A percentile compares a stretch with the other conserved stretches of the same genome.
Evolutionary conservation across 2,113 vertebrate genomes (phyloP).

Genomic region (Ailuropoda melanoleuca): DNA sequence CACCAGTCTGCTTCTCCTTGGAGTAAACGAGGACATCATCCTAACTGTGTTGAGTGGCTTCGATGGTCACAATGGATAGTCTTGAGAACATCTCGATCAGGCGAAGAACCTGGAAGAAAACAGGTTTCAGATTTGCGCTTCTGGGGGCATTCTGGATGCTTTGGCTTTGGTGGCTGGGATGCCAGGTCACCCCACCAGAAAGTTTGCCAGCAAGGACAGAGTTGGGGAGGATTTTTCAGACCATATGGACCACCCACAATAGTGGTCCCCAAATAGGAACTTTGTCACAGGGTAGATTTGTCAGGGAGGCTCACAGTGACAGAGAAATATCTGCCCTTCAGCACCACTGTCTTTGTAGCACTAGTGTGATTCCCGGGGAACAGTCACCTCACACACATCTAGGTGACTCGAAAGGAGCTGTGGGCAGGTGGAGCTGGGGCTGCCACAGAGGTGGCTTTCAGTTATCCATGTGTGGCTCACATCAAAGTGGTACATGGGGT

Average conservation of each 20-base stretch:
- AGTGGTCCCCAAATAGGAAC: conserved; percentile 45
- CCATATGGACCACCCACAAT: conserved; percentile 54
- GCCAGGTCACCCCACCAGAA: neutral
- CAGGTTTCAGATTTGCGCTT: neutral
- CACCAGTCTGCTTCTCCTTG: neutral
- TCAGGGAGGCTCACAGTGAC: conserved; percentile 55
- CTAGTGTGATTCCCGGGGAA: conserved; percentile 34
- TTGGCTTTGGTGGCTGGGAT: neutral
- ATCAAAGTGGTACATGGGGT: neutral
- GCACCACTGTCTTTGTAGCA: conserved; percentile 35
- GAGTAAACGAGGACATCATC: neutral
- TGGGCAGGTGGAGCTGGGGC: neutral
- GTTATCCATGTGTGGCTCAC: neutral
- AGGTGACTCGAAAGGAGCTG: neutral
- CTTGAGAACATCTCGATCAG: neutral
- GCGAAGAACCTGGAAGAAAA: neutral
- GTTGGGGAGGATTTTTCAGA: neutral
- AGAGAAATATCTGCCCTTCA: conserved; percentile 62
- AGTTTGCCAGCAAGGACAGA: conserved; percentile 21
- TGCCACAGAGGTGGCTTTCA: neutral
- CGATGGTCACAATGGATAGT: neutral
- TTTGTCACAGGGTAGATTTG: conserved; percentile 67
- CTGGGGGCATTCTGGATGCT: neutral
- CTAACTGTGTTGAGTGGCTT: neutral
- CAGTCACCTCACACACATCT: neutral